Conservation (phyloP, 2,888 invertebrate species). For the Junonia oenone region DNA sequence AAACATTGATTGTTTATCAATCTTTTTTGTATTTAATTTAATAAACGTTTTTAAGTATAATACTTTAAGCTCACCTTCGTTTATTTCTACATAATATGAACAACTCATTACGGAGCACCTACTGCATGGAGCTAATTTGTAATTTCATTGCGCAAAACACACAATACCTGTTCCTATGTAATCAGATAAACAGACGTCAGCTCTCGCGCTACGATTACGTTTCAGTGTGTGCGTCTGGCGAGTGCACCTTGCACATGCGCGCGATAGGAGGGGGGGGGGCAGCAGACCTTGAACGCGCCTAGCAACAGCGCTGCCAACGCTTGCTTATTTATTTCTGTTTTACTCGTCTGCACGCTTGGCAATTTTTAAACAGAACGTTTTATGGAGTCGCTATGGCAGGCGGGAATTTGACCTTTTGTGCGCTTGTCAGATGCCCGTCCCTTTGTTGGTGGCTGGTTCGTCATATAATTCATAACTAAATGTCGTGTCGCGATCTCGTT, state of each 20-base stretch:
- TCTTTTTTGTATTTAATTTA: too few species aligned
- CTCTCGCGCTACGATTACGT: conserved; percentile 5
- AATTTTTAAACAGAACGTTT: conserved; percentile 59
- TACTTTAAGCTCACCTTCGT: too few species aligned
- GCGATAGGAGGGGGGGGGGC: conserved; percentile 31
- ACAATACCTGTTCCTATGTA: neutral
- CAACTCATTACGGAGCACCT: too few species aligned
- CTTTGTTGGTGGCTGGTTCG: conserved; percentile 12
- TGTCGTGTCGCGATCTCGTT: conserved; percentile 9
- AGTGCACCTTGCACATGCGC: conserved; percentile 31
- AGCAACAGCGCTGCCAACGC: conserved; percentile 64
- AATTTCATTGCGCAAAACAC: neutral
- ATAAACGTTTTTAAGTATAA: too few species aligned
- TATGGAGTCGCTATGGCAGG: conserved; percentile 53
- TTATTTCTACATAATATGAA: too few species aligned
- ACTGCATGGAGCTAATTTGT: too few species aligned
- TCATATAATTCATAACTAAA: conserved; percentile 9
- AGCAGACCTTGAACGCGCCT: conserved; percentile 71
- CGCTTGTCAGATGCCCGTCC: conserved; percentile 19
- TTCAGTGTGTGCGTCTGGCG: conserved; percentile 22
- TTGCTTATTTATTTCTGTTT: conserved; percentile 67
- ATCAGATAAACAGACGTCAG: conserved; percentile 2
- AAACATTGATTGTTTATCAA: too few species aligned
- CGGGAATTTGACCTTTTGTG: conserved; percentile 30
- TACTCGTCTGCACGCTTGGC: conserved; percentile 62